Evolutionary conservation across 2,113 vertebrate species (phyloP).

Genomic region (Heloderma charlesbogerti): DNA sequence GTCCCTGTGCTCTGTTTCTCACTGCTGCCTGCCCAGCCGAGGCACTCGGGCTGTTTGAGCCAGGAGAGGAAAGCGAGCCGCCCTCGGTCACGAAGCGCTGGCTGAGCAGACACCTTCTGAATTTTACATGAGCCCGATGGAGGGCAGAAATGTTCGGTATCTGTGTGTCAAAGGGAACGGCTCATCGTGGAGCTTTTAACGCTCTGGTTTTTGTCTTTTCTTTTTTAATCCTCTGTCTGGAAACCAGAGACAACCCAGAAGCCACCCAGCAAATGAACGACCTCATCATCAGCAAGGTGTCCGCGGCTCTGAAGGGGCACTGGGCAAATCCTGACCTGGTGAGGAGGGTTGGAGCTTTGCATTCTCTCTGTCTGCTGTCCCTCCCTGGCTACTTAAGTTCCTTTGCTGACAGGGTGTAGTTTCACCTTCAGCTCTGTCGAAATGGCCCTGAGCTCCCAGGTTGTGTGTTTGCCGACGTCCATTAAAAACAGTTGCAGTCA

Average conservation of each 20-base stretch:
- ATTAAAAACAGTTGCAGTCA: not conserved
- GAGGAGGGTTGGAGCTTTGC: constrained; percentile 50
- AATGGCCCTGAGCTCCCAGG: too few species aligned
- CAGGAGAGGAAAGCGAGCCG: not conserved
- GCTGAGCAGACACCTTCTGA: not conserved
- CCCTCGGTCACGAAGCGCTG: not conserved
- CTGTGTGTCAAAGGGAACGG: too few species aligned
- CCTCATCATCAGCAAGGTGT: constrained; percentile 96
- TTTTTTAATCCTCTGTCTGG: not conserved
- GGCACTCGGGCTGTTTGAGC: not conserved
- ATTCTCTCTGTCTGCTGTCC: not conserved
- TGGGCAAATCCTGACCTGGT: constrained; percentile 99
- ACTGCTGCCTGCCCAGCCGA: too few species aligned
- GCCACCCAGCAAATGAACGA: constrained; percentile 99
- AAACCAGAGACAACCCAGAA: constrained; percentile 92
- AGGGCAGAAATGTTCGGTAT: fast-evolving
- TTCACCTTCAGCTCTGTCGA: too few species aligned
- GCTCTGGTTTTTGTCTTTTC: not conserved
- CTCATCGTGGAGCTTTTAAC: not conserved
- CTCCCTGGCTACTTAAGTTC: not conserved
- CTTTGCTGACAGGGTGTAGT: not conserved
- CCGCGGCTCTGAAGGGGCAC: constrained; percentile 95
- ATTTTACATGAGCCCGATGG: not conserved
- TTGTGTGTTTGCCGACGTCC: not conserved
- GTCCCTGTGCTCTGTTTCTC: not conserved